These are phyloP conservation scores for Stegastes partitus DNA, from an alignment of 2,113 vertebrate species.

Conservation along the genomic window DNA sequence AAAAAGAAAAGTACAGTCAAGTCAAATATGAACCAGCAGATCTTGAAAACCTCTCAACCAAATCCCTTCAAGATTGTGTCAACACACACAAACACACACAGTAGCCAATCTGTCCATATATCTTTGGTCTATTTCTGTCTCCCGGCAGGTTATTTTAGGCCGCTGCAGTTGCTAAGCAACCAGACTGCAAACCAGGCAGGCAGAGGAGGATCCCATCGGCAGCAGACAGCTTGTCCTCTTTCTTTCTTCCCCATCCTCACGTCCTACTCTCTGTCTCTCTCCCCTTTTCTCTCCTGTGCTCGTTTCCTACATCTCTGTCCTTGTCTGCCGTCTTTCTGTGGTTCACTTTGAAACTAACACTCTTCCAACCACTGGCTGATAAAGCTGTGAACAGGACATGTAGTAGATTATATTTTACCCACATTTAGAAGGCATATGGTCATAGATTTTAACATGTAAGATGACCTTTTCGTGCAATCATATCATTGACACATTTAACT, in stretches of 20 bases:
- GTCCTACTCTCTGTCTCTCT: slow-evolving; percentile 31
- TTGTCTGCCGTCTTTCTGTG: slow-evolving; percentile 2
- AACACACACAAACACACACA: slow-evolving; percentile 46
- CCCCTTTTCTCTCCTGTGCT: slow-evolving; percentile 14
- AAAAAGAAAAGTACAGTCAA: no score
- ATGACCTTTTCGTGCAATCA: no score
- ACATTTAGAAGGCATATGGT: neutral
- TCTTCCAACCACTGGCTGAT: neutral
- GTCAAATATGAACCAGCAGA: neutral
- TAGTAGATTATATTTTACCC: neutral
- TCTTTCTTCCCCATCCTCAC: slow-evolving; percentile 49
- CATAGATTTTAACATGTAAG: no score
- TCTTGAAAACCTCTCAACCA: neutral
- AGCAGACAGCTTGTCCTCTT: slow-evolving; percentile 78
- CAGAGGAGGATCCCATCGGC: slow-evolving; percentile 77
- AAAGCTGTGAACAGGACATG: slow-evolving; percentile 7
- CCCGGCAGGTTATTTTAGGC: slow-evolving; percentile 80
- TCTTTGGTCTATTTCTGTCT: slow-evolving; percentile 83
- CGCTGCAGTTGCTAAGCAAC: slow-evolving; percentile 81
- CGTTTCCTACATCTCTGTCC: neutral
- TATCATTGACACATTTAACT: no score
- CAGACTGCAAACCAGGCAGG: slow-evolving; percentile 78
- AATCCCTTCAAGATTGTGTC: slow-evolving; percentile 22
- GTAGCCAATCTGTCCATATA: slow-evolving; percentile 58
- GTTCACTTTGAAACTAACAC: slow-evolving; percentile 9